Evolutionary conservation across 2,113 vertebrate genomes (phyloP).

Genomic region (Aythya baeri): DNA sequence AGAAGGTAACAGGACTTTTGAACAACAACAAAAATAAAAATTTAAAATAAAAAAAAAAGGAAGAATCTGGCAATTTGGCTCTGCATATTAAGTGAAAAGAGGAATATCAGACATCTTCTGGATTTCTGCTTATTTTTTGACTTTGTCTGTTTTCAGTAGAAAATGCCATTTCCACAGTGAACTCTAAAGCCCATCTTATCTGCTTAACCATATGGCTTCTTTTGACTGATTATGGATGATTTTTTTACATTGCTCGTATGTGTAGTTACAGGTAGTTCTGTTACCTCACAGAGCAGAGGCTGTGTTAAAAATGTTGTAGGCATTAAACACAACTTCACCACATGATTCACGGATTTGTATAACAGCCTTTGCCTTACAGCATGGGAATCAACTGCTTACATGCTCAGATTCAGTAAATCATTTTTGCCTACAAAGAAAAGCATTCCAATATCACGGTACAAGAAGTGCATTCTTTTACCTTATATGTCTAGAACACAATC

Average conservation of each 20-base stretch:
- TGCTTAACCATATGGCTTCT: background rate
- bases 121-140: background rate
- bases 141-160: background rate
- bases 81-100: background rate
- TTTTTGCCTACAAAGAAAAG: background rate
- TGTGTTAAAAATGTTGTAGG: background rate
- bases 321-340: background rate
- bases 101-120: background rate
- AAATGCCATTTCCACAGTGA: background rate
- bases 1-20: background rate
- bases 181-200: background rate
- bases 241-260: background rate
- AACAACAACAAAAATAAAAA: background rate
- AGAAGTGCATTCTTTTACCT: background rate
- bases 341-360: background rate
- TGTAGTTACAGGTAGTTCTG: background rate
- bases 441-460: background rate
- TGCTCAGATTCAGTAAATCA: background rate
- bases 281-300: background rate
- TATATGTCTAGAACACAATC: background rate
- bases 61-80: background rate
- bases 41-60: background rate
- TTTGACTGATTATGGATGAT: background rate
- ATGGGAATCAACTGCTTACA: rapidly evolving
- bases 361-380: background rate